Percentiles rank a stretch among this genome's conserved stretches.
Conservation (phyloP, 2,888 invertebrate genomes). For the Drosophila rubida region DNA sequence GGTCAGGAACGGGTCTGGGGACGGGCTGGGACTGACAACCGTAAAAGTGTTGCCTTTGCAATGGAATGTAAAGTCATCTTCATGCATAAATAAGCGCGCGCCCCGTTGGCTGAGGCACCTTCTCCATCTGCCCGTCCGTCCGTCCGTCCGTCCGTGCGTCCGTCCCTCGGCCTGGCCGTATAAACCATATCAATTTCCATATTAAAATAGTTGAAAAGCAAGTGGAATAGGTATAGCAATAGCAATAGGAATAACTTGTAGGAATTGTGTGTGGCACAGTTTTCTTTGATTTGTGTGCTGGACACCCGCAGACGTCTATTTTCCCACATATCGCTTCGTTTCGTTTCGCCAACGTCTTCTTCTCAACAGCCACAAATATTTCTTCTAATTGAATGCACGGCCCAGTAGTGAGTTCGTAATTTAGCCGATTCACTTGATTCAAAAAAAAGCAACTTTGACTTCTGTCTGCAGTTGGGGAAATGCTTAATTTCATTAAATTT, state of each 20-base stretch:
- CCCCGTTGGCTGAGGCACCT: conserved; percentile 16
- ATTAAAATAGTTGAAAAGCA: conserved; percentile 66
- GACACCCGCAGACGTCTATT: conserved; percentile 6
- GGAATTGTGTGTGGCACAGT: conserved; percentile 29
- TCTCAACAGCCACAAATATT: conserved; percentile 53
- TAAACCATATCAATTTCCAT: conserved; percentile 76
- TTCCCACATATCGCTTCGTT: conserved; percentile 76
- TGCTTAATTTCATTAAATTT: conserved; percentile 74
- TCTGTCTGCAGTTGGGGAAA: conserved; percentile 37
- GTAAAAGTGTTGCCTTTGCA: conserved; percentile 74
- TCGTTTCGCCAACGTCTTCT: conserved; percentile 65
- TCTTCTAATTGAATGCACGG: conserved; percentile 76
- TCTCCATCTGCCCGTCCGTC: background rate
- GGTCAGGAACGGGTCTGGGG: background rate
- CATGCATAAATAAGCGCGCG: conserved; percentile 74
- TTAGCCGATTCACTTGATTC: conserved; percentile 23
- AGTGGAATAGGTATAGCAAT: conserved; percentile 25
- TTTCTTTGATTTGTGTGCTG: conserved; percentile 68
- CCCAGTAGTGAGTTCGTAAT: conserved; percentile 37
- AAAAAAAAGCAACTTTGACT: conserved; percentile 21
- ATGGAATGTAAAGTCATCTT: conserved; percentile 78
- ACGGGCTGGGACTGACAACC: conserved; percentile 58
- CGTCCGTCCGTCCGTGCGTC: background rate
- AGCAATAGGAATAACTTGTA: background rate
- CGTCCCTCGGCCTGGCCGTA: conserved; percentile 1